phyloP scores from a whole-genome alignment of 2,113 vertebrate genomes.

The Lanius collurio region DNA sequence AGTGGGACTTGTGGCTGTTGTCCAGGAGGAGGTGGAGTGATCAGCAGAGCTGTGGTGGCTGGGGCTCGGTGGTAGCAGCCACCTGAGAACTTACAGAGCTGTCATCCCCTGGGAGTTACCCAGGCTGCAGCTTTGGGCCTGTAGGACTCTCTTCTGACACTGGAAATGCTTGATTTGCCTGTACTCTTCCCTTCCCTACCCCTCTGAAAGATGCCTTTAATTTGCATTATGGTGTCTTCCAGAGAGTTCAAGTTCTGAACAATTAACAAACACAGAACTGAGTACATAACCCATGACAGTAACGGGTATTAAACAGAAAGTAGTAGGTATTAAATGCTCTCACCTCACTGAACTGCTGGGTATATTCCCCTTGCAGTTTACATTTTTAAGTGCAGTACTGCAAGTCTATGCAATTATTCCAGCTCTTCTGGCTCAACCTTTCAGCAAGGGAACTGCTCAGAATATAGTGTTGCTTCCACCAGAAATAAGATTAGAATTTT shows the following conservation, averaged over 20 bases:
- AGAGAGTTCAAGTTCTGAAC: not conserved
- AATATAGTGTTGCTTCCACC: not conserved
- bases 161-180: not conserved
- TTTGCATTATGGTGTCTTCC: not conserved
- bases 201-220: not conserved
- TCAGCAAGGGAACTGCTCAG: slow-evolving; percentile 7
- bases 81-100: not conserved
- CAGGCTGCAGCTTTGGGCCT: not conserved
- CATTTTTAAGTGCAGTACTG: not conserved
- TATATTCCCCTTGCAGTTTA: not conserved
- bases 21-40: not conserved
- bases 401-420: not conserved
- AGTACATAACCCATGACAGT: not conserved
- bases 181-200: not conserved
- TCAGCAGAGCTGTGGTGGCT: not conserved
- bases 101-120: not conserved
- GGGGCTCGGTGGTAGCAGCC: not conserved
- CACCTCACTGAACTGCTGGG: not conserved
- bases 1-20: not conserved
- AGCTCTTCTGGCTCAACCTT: not conserved
- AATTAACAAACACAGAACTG: not conserved
- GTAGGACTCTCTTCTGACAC: not conserved
- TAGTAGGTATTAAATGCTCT: not conserved
- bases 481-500: slow-evolving; percentile 18
- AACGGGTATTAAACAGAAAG: not conserved